Evolutionary conservation across 2,888 invertebrate species (phyloP), one percentile per base, ranked within the genome.

Genomic region (Hanleya hanleyi): DNA sequence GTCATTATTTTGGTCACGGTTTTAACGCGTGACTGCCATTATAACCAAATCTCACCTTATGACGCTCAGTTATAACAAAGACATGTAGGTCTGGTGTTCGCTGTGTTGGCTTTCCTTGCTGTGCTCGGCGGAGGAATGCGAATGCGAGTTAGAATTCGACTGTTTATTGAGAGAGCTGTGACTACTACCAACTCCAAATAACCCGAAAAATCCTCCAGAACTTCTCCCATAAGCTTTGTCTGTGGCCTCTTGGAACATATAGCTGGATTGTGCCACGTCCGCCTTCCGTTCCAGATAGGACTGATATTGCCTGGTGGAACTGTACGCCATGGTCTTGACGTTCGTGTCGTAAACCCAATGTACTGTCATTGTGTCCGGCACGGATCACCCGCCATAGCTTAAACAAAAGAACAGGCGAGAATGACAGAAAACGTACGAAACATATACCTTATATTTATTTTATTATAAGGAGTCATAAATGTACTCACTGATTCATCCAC

Each of bases 331-430:
- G 22, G 62, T 74, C 50, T 72, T 68, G 18, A 65, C 69, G 22
- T 68, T 65, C 12, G 75, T 74, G 35, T 75, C 75, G 22, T 72
- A 75, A 50, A 75, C 66, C 35, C 71, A 72, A 22, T 65, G 64
- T 18, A 75, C 69, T n/a, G 71, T 69, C 61, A 75, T 74, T 6
- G 67, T 67, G 66, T 75, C 75, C 9, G 75, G 75, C 5, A 75
- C 69, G 26, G 49, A 47, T 12, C 62, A 38, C 35, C 50, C 36
- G 18, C 61, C 69, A 37, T 65, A 75, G 15, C 72, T 72, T 32
- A 15, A 15, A 47, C 12, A 18, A 18, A 18, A 57, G 9, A 57
- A 57, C n/a, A 26, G 12, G 26, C 9, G 22, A 12, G 9, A 18
- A 9, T 12, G 26, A 18, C 26, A 18, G n/a, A n/a, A n/a, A n/a